Base-by-base conservation (phyloP, 2,113 vertebrate species). In the Dolichallabes microphthalmus region DNA sequence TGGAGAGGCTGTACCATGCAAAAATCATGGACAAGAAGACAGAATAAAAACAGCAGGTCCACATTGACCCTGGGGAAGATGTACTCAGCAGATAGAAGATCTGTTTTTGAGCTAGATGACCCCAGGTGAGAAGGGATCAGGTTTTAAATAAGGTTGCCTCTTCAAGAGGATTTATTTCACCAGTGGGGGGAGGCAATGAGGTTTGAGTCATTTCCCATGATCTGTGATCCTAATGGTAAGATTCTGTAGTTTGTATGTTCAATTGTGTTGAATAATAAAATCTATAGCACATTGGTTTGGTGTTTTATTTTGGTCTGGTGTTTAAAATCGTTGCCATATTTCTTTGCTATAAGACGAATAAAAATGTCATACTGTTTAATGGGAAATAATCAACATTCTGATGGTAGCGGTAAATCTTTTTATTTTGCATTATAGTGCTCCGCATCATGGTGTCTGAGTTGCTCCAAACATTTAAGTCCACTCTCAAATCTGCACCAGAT, bases 401-500 rank as follows among this genome's bases (percentile, higher is more conserved):
- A 2, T 71, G 68, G 27, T 68, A 32, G 17, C 3, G 11, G 7
- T 71, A 39, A 71, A 32, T 71, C 9, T 45, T 35, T 39, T 45
- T 27, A 35, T 2, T 11, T 39, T 71, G 68, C 19, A 39, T 71
- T 71, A 32, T 22, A 3, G 11, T 39, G 32, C 35, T 17, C 32
- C 7, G 0, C 9, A 22, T 25, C 2, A 39, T 19, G 11, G 27
- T 84, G 84, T 85, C 17, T 75, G 27, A 39, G 32, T 35, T 50
- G 35, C 66, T 69, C 86, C 80, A 88, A 75, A 80, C 71, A 74
- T 83, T 69, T 22, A 45, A 85, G 90, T 79, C 77, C 86, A 87
- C 58, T 80, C 86, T 90, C 87, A 92, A 92, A 94, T 94, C 89
- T 89, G 32, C 83, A 85, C 89, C 93, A 93, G 90, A 91, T 92